Base-by-base conservation (phyloP, 23 tunicate species). In the Oikopleura vanhoeffeni region DNA sequence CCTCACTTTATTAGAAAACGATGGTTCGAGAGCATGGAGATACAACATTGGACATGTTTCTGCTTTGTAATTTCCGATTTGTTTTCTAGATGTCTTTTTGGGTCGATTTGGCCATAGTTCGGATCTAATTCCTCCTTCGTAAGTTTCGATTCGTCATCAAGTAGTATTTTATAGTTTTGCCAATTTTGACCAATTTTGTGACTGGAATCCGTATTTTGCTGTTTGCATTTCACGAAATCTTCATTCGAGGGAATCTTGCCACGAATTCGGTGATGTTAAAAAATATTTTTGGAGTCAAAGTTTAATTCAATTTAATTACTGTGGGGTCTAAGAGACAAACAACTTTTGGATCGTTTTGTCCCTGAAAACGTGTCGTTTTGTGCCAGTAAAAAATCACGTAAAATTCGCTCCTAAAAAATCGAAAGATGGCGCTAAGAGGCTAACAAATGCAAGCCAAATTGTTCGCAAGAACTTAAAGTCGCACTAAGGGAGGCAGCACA, bases 61-160 rank as follows among this genome's bases (percentile, higher is more conserved):
- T 89, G 87, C 94, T 89, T 93, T 76, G 90, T 86, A 1, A 87
- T 40, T 57, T 93, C 98, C 32, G 90, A 92, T 83, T 93, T 87
- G 84, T 93, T 94, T 83, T 93, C 98, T 64, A 93, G 84, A 85
- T 93, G 98, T 0, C 98, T 85, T 67, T 93, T 93, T 32, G 98
- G 98, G 84, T 93, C 98, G 76, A 89, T 92, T 76, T 93, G 89
- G 41, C 98, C 98, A 40, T 89, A 92, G 57, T 93, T 93, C 0
- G 90, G 89, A 67, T 87, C 91, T 0, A 93, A 87, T 67, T 93
- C 94, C 39, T 90, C 91, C 39, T 89, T 86, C 28, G 98, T 93
- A 94, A 93, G 88, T 57, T 88, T 93, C 76, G 90, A 89, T 60
- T 93, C 98, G 38, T 93, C 98, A 40, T 93, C 98, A 34, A 93